phyloP scores from a whole-genome alignment of 2,888 invertebrate species.

The Polydrusus pterygomalis region DNA sequence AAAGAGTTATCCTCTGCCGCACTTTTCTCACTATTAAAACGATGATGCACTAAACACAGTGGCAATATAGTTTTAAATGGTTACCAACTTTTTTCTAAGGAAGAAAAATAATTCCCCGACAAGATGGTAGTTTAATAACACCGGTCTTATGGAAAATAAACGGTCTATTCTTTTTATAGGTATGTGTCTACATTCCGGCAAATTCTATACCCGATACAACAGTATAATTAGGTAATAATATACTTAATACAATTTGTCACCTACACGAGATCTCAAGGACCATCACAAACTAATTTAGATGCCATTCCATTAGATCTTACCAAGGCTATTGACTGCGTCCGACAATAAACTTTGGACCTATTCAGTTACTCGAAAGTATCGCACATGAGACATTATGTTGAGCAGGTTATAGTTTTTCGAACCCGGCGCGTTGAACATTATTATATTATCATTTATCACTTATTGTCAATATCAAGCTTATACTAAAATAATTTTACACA shows the following conservation, averaged over 20 bases:
- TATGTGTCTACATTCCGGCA: neutral
- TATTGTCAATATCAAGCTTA: too few relatives aligned
- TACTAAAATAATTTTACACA: too few relatives aligned
- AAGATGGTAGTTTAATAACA: too few relatives aligned
- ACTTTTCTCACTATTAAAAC: too few relatives aligned
- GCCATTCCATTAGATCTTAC: conserved; percentile 14
- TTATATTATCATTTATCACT: too few relatives aligned
- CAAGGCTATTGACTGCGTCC: conserved; percentile 11
- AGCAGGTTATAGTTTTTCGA: conserved; percentile 31
- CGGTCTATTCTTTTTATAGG: too few relatives aligned
- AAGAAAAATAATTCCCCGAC: too few relatives aligned
- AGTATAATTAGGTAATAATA: conserved; percentile 8
- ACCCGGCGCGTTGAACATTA: conserved; percentile 23
- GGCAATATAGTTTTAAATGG: too few relatives aligned
- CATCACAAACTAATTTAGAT: conserved; percentile 5
- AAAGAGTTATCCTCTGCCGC: too few relatives aligned
- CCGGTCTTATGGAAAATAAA: too few relatives aligned
- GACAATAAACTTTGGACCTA: neutral
- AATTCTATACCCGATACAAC: neutral
- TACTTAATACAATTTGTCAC: conserved; percentile 22
- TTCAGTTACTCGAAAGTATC: conserved; percentile 2
- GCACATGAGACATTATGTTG: conserved; percentile 20
- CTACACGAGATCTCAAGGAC: neutral
- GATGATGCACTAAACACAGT: too few relatives aligned
- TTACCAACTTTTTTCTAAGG: too few relatives aligned